Base-by-base conservation (phyloP, 2,888 invertebrate species). In the Trichopria drosophilae region DNA sequence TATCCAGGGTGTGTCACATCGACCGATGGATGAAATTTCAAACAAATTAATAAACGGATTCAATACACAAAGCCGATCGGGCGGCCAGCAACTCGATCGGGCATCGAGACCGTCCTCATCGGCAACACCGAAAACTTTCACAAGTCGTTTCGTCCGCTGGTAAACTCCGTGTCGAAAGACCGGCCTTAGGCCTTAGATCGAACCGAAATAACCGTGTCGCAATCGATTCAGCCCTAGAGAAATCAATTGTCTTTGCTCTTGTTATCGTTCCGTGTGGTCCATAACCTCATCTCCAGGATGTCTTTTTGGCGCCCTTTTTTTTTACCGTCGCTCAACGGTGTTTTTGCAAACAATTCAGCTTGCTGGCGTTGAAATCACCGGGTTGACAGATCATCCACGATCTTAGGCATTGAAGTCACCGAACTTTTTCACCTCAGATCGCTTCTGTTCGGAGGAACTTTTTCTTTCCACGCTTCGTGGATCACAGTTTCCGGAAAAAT, bases 1-100 rank as follows among this genome's bases (percentile, higher is more conserved):
- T 42, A 35, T 6, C 50, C 50, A 44, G 52, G 53, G 46, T 28
- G 49, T 53, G 53, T 67, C 62, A 65, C 67, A 65, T 65, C 52
- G 63, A 67, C 62, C 46, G 50, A n/a, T n/a, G n/a, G n/a, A n/a
- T n/a, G n/a, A n/a, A n/a, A n/a, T n/a, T n/a, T n/a, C n/a, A n/a
- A n/a, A n/a, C n/a, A n/a, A n/a, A n/a, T n/a, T n/a, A n/a, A n/a
- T n/a, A n/a, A n/a, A n/a, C n/a, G n/a, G n/a, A n/a, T n/a, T n/a
- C n/a, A n/a, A n/a, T n/a, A n/a, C n/a, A n/a, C n/a, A 34, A 50
- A 53, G 32, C 18, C 29, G 26, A 36, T n/a, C n/a, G n/a, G n/a
- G n/a, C n/a, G n/a, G n/a, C n/a, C n/a, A n/a, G n/a, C n/a, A n/a
- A n/a, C n/a, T n/a, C n/a, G n/a, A n/a, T n/a, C n/a, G n/a, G n/a